These are phyloP conservation scores for Agapetus fuscipes DNA, from an alignment of 2,888 invertebrate species.

Conservation along the genomic window DNA sequence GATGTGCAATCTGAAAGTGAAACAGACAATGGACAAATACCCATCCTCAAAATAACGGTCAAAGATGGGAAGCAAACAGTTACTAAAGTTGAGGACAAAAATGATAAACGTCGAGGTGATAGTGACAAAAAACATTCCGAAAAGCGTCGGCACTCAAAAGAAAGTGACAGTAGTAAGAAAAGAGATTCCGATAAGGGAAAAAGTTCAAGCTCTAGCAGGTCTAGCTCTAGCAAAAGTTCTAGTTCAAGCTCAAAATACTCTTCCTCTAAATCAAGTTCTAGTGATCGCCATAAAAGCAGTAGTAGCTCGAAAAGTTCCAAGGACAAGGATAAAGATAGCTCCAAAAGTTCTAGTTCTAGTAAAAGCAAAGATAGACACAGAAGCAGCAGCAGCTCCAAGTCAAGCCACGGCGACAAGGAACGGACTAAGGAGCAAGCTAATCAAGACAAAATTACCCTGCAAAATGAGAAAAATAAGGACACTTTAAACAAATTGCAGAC, in stretches of 20 bases:
- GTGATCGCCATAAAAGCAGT: constrained; percentile 24
- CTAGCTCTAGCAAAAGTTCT: constrained; percentile 23
- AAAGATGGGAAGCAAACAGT: constrained; percentile 65
- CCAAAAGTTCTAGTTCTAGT: constrained; percentile 25
- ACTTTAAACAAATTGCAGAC: constrained; percentile 57
- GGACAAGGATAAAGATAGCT: constrained; percentile 28
- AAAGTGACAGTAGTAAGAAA: constrained; percentile 25
- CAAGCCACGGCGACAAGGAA: constrained; percentile 20
- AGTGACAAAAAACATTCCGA: constrained; percentile 19
- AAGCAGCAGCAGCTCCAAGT: constrained; percentile 22
- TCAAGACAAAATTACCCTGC: constrained; percentile 32
- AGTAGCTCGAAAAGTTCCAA: constrained; percentile 23
- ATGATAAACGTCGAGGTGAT: constrained; percentile 21
- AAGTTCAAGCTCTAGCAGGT: constrained; percentile 29
- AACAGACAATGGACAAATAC: constrained; percentile 30
- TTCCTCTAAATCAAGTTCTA: constrained; percentile 15
- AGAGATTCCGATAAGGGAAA: constrained; percentile 35
- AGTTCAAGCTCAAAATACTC: constrained; percentile 13
- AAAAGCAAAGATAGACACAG: constrained; percentile 12
- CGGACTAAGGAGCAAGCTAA: constrained; percentile 22
- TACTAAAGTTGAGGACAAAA: constrained; percentile 44
- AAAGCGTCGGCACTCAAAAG: constrained; percentile 22
- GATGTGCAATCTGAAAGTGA: constrained; percentile 25
- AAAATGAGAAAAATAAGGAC: constrained; percentile 45
- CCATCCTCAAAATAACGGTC: constrained; percentile 52